A percentile compares a stretch with the other conserved stretches of the same genome.
These are phyloP conservation scores for Lophotriccus pileatus DNA, from an alignment of 2,797 vertebrate genomes.

Conservation along the genomic window DNA sequence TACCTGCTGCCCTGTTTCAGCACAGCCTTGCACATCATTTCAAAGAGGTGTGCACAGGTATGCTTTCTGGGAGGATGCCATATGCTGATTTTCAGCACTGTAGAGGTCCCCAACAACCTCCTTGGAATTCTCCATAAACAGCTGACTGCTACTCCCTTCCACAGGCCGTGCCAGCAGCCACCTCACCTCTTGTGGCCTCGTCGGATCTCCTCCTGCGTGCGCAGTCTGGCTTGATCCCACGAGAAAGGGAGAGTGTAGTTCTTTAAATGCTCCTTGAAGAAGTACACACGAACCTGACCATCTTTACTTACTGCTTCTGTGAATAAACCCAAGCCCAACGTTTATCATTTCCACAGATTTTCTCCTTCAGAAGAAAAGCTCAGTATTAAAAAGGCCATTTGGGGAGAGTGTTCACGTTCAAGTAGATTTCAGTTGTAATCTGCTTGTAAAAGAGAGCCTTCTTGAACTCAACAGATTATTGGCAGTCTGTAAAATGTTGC, in stretches of 20 bases:
- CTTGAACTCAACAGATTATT: neutral
- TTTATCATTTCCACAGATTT: neutral
- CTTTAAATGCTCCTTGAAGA: conserved; percentile 77
- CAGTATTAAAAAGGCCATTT: neutral
- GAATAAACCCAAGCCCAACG: neutral
- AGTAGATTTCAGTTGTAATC: neutral
- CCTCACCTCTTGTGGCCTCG: conserved; percentile 51
- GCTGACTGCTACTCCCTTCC: neutral
- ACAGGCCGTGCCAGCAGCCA: neutral
- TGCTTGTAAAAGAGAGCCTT: neutral
- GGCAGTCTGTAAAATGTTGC: neutral
- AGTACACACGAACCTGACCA: conserved; percentile 88
- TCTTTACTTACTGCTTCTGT: conserved; percentile 85
- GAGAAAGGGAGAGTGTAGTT: conserved; percentile 80
- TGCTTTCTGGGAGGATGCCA: neutral
- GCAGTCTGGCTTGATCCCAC: conserved; percentile 81
- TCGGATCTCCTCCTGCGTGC: conserved; percentile 78
- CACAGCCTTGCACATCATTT: neutral
- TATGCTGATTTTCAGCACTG: neutral
- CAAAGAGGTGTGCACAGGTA: neutral
- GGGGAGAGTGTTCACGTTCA: neutral
- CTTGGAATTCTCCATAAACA: neutral
- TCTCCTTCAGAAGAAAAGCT: neutral
- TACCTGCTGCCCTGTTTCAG: neutral
- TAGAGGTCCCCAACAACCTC: neutral